Evolutionary conservation across 2,797 vertebrate species (phyloP).

Genomic region (Lithobates sylvaticus): DNA sequence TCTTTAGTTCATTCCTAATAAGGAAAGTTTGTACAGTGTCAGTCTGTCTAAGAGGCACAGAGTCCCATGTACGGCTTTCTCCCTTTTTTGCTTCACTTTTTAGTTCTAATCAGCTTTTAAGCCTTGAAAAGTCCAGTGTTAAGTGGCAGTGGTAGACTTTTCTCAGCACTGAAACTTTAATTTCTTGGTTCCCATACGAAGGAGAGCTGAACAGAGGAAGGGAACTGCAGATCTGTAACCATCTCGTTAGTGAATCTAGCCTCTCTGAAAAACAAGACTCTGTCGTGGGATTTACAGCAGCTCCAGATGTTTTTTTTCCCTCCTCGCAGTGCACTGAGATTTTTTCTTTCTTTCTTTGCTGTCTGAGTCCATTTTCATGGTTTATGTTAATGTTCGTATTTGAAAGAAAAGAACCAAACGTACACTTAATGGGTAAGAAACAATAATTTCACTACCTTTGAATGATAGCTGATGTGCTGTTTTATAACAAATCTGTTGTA

Average conservation of each 20-base stretch:
- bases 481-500: neutral
- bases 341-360: neutral
- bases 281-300: slow-evolving; percentile 64
- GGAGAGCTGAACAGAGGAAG: slow-evolving; percentile 52
- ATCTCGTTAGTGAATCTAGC: slow-evolving; percentile 55
- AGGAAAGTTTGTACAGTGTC: slow-evolving; percentile 67
- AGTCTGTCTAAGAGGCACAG: slow-evolving; percentile 66
- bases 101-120: neutral
- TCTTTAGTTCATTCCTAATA: slow-evolving; percentile 69
- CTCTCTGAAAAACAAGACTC: slow-evolving; percentile 66
- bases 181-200: slow-evolving; percentile 42
- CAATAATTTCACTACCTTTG: neutral
- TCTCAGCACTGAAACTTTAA: neutral
- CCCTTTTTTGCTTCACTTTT: slow-evolving; percentile 44
- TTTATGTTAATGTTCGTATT: slow-evolving; percentile 48
- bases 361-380: slow-evolving; percentile 55
- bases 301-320: slow-evolving; percentile 64
- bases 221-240: slow-evolving; percentile 56
- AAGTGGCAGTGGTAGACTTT: slow-evolving; percentile 40
- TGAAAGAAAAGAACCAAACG: slow-evolving; percentile 43
- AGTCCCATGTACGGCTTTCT: slow-evolving; percentile 57
- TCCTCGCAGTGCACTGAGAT: slow-evolving; percentile 53
- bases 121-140: neutral
- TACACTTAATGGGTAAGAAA: slow-evolving; percentile 69
- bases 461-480: neutral